Evolutionary conservation across 1,140 invertebrate genomes (phyloP).

Genomic region (Neoseiulus cucumeris): DNA sequence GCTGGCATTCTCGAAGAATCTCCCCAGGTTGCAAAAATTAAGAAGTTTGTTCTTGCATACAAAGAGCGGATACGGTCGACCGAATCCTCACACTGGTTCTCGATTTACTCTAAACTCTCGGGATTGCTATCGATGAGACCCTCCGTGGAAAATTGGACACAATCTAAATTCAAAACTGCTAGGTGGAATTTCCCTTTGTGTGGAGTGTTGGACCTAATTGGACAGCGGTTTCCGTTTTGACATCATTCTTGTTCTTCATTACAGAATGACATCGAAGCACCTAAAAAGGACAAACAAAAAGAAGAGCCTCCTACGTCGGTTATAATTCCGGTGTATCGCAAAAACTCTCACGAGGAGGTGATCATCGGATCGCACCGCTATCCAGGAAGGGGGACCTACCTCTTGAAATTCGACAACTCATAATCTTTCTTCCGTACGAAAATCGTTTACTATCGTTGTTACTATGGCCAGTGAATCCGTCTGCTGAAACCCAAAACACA

Average conservation of each 20-base stretch:
- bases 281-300: not conserved
- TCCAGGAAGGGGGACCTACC: conserved; percentile 34
- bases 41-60: no score
- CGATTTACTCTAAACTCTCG: no score
- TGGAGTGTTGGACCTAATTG: no score
- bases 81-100: no score
- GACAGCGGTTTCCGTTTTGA: not conserved
- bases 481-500: no score
- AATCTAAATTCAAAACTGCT: no score
- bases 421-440: conserved; percentile 38
- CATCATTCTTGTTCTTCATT: not conserved
- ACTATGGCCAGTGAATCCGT: conserved; percentile 24
- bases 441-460: conserved; percentile 36
- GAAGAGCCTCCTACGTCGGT: conserved; percentile 31
- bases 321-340: conserved; percentile 35
- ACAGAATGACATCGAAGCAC: conserved; percentile 7
- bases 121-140: no score
- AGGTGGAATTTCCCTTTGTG: no score
- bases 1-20: no score
- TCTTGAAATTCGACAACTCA: conserved; percentile 39
- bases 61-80: no score
- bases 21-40: no score
- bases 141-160: no score
- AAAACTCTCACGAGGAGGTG: conserved; percentile 35
- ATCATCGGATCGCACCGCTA: conserved; percentile 36